phyloP scores from a whole-genome alignment of 2,888 invertebrate genomes.

The Camponotus fellah region DNA sequence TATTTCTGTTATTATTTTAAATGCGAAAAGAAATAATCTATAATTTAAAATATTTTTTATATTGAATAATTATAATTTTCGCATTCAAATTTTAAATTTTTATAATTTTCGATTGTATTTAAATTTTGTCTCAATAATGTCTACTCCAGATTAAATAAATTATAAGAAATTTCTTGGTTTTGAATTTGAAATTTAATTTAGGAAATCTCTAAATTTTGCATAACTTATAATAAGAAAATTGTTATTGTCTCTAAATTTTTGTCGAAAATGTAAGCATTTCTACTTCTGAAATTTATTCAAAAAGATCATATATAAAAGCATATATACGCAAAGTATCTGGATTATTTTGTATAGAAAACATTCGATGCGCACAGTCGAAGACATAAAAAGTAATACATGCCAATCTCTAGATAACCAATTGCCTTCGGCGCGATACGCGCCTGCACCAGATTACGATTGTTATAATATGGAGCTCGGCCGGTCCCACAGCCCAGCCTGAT shows the following conservation, averaged over 20 bases:
- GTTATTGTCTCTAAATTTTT: not conserved
- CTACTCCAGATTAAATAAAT: not conserved
- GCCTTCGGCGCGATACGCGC: constrained; percentile 36
- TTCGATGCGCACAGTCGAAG: not conserved
- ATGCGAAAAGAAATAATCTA: not conserved
- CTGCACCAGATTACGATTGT: constrained; percentile 60
- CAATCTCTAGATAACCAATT: constrained; percentile 23
- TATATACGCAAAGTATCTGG: not conserved
- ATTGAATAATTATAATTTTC: not conserved
- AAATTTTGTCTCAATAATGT: not conserved
- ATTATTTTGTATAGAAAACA: not conserved
- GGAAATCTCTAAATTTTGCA: not conserved
- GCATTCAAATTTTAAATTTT: not conserved
- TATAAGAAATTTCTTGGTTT: not conserved
- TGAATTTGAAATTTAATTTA: not conserved
- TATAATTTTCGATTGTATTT: not conserved
- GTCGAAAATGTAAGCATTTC: not conserved
- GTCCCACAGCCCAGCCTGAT: constrained; percentile 84
- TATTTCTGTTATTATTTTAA: constrained; percentile 1
- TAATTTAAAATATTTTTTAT: constrained; percentile 22
- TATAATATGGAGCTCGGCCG: constrained; percentile 64
- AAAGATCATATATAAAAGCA: not conserved
- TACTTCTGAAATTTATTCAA: not conserved
- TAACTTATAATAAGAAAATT: not conserved
- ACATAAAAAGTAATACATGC: constrained; percentile 30